Evolutionary conservation across 92 coral and sea anemone species (phyloP).

Genomic region (Palythoa caribaeorum): DNA sequence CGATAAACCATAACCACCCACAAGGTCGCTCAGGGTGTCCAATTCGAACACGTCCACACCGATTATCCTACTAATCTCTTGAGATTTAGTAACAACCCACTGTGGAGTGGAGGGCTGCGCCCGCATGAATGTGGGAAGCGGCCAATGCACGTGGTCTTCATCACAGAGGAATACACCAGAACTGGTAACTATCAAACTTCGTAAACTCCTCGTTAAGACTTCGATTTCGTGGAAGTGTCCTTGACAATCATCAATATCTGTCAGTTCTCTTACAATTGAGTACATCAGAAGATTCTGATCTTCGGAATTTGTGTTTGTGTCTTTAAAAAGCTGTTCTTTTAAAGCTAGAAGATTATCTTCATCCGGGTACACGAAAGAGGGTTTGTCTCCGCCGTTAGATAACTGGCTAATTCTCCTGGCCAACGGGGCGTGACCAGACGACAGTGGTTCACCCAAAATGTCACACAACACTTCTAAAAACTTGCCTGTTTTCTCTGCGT

Average conservation of each 20-base stretch:
- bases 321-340: slow-evolving; percentile 68
- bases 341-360: slow-evolving; percentile 75
- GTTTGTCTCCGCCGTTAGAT: slow-evolving; percentile 58
- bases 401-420: slow-evolving; percentile 72
- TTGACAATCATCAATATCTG: slow-evolving; percentile 56
- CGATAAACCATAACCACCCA: slow-evolving; percentile 87
- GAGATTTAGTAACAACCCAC: slow-evolving; percentile 95
- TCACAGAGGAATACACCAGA: slow-evolving; percentile 89
- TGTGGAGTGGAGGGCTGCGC: slow-evolving; percentile 96
- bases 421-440: slow-evolving; percentile 60
- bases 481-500: slow-evolving; percentile 85
- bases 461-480: slow-evolving; percentile 76
- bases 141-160: slow-evolving; percentile 99
- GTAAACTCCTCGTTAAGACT: slow-evolving; percentile 82
- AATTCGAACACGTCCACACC: slow-evolving; percentile 94
- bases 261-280: slow-evolving; percentile 87
- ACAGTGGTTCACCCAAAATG: slow-evolving; percentile 73
- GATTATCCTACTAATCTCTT: slow-evolving; percentile 77
- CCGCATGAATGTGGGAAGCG: slow-evolving; percentile 93
- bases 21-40: slow-evolving; percentile 65
- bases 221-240: slow-evolving; percentile 67
- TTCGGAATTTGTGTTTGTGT: slow-evolving; percentile 46
- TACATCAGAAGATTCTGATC: slow-evolving; percentile 85
- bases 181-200: slow-evolving; percentile 90
- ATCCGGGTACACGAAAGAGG: slow-evolving; percentile 76